A percentile compares a stretch with the other conserved stretches of the same genome.
phyloP scores from a whole-genome alignment of 1,140 invertebrate species.

The Calephelis nemesis region DNA sequence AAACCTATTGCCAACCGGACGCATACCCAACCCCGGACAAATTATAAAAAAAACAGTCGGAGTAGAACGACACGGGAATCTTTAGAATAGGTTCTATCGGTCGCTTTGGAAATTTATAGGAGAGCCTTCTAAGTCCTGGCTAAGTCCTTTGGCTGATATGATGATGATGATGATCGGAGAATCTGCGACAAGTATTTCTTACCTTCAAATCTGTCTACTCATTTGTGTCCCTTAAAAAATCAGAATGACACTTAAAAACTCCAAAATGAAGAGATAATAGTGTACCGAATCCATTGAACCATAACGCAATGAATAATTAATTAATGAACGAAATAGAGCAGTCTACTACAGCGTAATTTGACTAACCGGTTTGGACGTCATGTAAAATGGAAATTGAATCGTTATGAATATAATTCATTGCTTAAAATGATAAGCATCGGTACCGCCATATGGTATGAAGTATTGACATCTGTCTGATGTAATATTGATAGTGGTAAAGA shows the following conservation, averaged over 20 bases:
- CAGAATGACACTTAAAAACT: neutral
- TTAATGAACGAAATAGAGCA: conserved; percentile 17
- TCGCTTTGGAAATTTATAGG: too few species aligned
- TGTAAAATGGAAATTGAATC: conserved; percentile 13
- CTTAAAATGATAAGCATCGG: conserved; percentile 11
- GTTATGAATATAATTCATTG: conserved; percentile 16
- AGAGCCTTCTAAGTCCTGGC: too few species aligned
- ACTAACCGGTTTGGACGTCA: conserved; percentile 15
- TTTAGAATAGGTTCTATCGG: too few species aligned
- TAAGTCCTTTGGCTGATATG: too few species aligned
- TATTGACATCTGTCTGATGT: conserved; percentile 17
- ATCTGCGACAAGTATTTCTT: too few species aligned
- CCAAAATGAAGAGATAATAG: neutral
- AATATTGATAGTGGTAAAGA: conserved; percentile 1
- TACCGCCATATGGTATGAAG: conserved; percentile 5
- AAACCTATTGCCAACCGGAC: too few species aligned
- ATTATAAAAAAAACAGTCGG: too few species aligned
- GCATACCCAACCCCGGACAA: too few species aligned
- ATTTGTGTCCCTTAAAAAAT: too few species aligned
- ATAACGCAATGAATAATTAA: conserved; percentile 17
- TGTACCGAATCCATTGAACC: conserved; percentile 2
- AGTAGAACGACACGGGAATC: too few species aligned
- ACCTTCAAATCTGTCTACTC: too few species aligned
- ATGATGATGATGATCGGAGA: too few species aligned
- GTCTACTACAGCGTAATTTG: conserved; percentile 11